These are phyloP conservation scores for Hydrozoanthus tunicans DNA, from an alignment of 64 coral and sea anemone genomes.

Conservation along the genomic window DNA sequence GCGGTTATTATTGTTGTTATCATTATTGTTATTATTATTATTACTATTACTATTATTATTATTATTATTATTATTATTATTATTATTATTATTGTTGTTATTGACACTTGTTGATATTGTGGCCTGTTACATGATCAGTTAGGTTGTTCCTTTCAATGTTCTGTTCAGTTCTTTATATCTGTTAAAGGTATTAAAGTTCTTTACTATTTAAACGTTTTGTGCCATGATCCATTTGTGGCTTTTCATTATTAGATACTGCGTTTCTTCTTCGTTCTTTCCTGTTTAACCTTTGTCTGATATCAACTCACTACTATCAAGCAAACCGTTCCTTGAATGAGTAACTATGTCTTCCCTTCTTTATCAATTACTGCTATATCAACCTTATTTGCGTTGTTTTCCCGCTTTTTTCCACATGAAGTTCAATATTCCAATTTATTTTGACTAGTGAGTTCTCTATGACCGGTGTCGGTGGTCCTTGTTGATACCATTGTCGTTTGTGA, in stretches of 20 bases:
- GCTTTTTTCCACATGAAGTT: no score
- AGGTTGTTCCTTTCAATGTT: slow-evolving; percentile 4
- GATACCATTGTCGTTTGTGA: background rate
- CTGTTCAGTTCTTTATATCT: slow-evolving; percentile 15
- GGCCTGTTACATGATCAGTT: background rate
- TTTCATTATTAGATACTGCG: background rate
- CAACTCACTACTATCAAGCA: background rate
- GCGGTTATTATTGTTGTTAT: background rate
- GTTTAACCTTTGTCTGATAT: background rate
- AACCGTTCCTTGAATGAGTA: background rate
- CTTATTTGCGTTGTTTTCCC: no score
- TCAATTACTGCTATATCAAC: no score
- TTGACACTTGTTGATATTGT: no score
- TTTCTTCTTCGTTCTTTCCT: background rate
- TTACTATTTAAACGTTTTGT: slow-evolving; percentile 9
- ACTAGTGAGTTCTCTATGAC: background rate
- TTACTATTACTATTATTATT: background rate
- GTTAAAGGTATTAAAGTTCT: background rate
- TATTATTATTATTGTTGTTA: background rate
- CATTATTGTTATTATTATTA: background rate
- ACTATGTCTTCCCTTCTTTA: no score
- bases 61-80: background rate
- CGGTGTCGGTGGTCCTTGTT: background rate
- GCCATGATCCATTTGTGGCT: background rate
- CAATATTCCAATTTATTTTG: no score